Conservation (phyloP, 2,797 vertebrate genomes). For the Lophotriccus pileatus region DNA sequence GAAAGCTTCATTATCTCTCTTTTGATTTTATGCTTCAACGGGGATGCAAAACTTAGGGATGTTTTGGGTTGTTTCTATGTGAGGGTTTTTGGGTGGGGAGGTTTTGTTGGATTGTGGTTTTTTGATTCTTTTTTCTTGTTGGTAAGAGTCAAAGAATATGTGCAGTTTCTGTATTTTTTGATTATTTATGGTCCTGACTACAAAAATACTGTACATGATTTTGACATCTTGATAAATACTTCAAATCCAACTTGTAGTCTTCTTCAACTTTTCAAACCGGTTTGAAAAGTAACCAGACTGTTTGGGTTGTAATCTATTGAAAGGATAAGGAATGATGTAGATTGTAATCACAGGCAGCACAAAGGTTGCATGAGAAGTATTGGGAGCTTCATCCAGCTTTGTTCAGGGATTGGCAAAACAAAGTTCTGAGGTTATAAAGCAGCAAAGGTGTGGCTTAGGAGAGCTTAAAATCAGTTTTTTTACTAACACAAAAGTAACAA, state of each 20-base stretch:
- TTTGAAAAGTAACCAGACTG: background rate
- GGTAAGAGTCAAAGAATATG: background rate
- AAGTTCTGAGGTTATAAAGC: conserved; percentile 5
- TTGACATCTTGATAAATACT: background rate
- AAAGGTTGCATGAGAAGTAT: background rate
- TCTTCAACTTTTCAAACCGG: background rate
- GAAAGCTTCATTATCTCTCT: background rate
- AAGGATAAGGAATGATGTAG: background rate
- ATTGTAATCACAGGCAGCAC: background rate
- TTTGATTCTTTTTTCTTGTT: background rate
- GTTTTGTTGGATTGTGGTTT: background rate
- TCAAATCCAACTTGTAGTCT: background rate
- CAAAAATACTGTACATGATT: background rate
- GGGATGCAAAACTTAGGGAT: background rate
- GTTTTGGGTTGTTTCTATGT: background rate
- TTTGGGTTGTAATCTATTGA: background rate
- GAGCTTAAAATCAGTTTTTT: conserved; percentile 27
- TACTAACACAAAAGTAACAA: conserved; percentile 39
- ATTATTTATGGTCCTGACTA: background rate
- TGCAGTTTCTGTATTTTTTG: background rate
- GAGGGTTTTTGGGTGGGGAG: no score
- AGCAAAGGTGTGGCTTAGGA: conserved; percentile 6
- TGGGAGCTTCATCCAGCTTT: background rate
- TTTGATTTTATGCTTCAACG: background rate
- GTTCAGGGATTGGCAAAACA: background rate